Base-by-base conservation (phyloP, 1,140 invertebrate genomes). In the Euura saliciscinereae region DNA sequence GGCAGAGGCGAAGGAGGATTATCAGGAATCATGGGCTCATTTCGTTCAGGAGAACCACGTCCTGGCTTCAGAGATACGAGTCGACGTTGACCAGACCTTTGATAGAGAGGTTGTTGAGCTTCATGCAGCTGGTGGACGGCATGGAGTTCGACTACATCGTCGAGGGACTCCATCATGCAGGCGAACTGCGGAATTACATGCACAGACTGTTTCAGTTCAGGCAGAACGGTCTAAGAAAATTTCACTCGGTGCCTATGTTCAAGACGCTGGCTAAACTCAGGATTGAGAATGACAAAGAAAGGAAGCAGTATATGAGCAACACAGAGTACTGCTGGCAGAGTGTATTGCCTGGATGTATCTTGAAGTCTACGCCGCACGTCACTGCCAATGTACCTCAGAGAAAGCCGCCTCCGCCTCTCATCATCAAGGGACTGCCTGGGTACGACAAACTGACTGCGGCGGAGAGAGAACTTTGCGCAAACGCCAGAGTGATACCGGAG, bases 11-110 rank as follows among this genome's bases (percentile, higher is more conserved):
- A 65, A 93, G 93, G 76, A 90, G 85, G 76, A 91, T 97, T 43
- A 91, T 97, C 68, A 88, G 91, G 43, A 85, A 92, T 66, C 95
- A 96, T 87, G 96, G 96, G 0, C 86, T 98, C 0, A 93, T 97
- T 59, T 90, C 94, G 77, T 85, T 91, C 6, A 91, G 91, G 74
- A 93, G 92, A 86, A 86, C 90, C 6, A 80, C 89, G 4, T 87
- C 89, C 4, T 92, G 90, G 87, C 77, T 92, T 59, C 90, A 91
- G 66, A 88, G 90, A 75, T 94, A 92, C 85, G 91, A 94, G 77
- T 79, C 83, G 2, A 93, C 90, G 3, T 83, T 95, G 65, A 90
- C 90, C 11, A 89, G 89, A 78, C 81, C 87, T 2, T 78, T 88
- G n/a, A 87, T 89, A 69, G 93, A 94, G 73, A 89, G 90, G 73